Evolutionary conservation across 2,113 vertebrate genomes (phyloP).

Genomic region (Dicerorhinus sumatrensis): DNA sequence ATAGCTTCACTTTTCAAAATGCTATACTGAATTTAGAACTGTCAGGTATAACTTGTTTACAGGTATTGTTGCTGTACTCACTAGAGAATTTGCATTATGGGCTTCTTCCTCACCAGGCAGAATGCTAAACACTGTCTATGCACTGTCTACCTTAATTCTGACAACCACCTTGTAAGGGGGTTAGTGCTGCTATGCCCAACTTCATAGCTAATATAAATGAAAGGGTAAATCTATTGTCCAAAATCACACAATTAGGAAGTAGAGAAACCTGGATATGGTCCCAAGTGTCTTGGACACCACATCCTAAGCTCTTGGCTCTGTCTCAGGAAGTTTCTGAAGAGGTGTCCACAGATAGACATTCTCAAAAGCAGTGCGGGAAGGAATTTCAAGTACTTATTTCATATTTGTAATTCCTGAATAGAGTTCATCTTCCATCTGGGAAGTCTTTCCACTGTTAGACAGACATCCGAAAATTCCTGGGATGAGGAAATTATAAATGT

Average conservation of each 20-base stretch:
- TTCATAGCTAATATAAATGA: not conserved
- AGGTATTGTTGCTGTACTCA: not conserved
- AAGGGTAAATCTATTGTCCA: not conserved
- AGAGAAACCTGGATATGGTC: not conserved
- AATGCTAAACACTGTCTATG: too few relatives aligned
- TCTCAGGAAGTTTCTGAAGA: slow-evolving; percentile 64
- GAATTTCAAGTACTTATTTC: slow-evolving; percentile 63
- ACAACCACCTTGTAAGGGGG: not conserved
- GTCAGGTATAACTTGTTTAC: not conserved
- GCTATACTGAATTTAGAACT: not conserved
- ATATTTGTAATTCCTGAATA: slow-evolving; percentile 69
- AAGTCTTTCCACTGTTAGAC: slow-evolving; percentile 57
- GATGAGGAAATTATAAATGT: slow-evolving; percentile 43
- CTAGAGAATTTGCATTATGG: not conserved
- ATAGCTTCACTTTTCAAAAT: not conserved
- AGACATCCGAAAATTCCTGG: slow-evolving; percentile 61
- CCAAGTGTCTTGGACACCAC: slow-evolving; percentile 31
- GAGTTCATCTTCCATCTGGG: slow-evolving; percentile 65
- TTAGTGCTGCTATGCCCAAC: not conserved
- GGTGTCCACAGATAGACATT: slow-evolving; percentile 57
- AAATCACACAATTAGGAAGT: not conserved
- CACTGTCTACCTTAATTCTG: not conserved
- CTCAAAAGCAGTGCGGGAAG: slow-evolving; percentile 58
- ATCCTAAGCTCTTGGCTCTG: slow-evolving; percentile 49
- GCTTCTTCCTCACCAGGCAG: not conserved